Percentiles rank a stretch among this genome's conserved stretches.
phyloP scores from a whole-genome alignment of 2,797 vertebrate species.

The Botia almorhae region DNA sequence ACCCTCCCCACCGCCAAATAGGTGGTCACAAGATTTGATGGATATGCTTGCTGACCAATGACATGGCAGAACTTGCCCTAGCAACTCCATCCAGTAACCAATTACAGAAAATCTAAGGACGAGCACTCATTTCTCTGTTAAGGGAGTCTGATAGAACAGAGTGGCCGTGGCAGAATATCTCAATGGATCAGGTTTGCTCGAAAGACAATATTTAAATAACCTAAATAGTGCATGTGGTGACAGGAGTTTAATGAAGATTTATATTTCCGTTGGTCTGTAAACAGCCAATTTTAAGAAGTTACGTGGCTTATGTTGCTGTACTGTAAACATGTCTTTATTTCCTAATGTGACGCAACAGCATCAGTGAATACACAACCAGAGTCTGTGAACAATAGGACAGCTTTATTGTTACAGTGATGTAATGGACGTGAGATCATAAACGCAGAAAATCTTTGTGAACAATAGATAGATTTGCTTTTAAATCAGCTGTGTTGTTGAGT shows the following conservation, averaged over 20 bases:
- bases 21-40: conserved; percentile 56
- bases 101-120: conserved; percentile 48
- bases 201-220: conserved; percentile 27
- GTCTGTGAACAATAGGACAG: conserved; percentile 44
- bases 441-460: neutral
- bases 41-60: conserved; percentile 61
- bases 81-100: conserved; percentile 70
- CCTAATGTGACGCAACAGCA: conserved; percentile 44
- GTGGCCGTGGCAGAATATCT: conserved; percentile 37
- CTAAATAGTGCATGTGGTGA: neutral
- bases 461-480: neutral
- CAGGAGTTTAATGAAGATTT: neutral
- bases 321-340: conserved; percentile 35
- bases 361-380: conserved; percentile 29
- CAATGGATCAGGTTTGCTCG: conserved; percentile 48
- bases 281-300: neutral
- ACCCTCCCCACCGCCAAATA: conserved; percentile 48
- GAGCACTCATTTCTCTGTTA: conserved; percentile 33
- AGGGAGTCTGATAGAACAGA: conserved; percentile 49
- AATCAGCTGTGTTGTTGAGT: conserved; percentile 7
- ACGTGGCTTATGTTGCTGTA: neutral
- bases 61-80: conserved; percentile 64
- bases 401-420: conserved; percentile 23
- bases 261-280: neutral
- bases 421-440: neutral